Evolutionary conservation across 23 tunicate species (phyloP).

Genomic region (Styela clava): DNA sequence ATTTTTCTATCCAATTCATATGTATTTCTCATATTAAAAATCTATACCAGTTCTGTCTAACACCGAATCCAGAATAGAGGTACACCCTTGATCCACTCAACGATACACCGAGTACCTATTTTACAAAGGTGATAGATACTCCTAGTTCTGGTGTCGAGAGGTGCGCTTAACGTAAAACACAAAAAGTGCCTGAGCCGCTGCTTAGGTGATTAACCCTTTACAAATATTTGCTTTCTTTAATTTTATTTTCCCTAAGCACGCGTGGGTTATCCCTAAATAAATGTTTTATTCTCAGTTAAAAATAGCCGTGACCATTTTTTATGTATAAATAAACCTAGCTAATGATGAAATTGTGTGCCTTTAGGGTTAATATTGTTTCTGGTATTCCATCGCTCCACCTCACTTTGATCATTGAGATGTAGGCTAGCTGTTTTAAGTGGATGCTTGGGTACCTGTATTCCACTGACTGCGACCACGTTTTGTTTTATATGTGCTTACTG

Average conservation of each 20-base stretch:
- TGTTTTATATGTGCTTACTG: too few relatives aligned
- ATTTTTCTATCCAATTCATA: too few relatives aligned
- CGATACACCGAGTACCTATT: conserved; percentile 1
- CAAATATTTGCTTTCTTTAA: not conserved
- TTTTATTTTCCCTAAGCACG: not conserved
- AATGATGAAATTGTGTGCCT: too few relatives aligned
- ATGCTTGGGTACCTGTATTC: conserved; percentile 2
- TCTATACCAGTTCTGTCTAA: too few relatives aligned
- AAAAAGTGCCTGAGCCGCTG: not conserved
- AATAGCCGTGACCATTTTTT: too few relatives aligned
- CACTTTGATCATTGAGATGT: conserved; percentile 19
- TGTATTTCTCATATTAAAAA: too few relatives aligned
- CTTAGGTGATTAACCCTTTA: not conserved
- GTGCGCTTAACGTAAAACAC: not conserved
- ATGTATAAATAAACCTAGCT: too few relatives aligned
- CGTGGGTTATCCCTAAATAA: too few relatives aligned
- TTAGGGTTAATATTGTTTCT: not conserved
- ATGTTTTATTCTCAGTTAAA: too few relatives aligned
- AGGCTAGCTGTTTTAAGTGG: not conserved
- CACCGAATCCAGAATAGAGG: too few relatives aligned
- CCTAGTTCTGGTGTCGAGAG: conserved; percentile 10
- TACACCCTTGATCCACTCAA: not conserved
- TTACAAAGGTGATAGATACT: conserved; percentile 14
- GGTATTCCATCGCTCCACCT: not conserved
- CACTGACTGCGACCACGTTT: too few relatives aligned